Conservation (phyloP, 2,113 vertebrate genomes). For the Zeus faber region DNA sequence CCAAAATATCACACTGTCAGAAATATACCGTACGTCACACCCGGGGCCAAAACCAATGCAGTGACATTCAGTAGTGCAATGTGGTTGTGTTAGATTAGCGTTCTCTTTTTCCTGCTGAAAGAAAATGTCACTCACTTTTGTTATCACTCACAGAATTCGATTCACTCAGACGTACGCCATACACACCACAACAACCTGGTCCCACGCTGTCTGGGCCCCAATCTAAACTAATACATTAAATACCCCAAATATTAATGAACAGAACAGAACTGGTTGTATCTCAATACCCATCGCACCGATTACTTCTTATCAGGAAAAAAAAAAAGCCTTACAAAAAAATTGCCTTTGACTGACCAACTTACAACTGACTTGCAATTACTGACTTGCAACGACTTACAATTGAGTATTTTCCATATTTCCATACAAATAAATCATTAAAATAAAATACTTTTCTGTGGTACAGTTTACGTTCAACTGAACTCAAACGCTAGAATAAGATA, state of each 20-base stretch:
- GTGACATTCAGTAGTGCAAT: conserved; percentile 60
- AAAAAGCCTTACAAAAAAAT: not conserved
- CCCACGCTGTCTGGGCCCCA: conserved; percentile 16
- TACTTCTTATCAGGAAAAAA: too few species aligned
- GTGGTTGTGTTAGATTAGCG: conserved; percentile 50
- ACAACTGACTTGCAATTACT: too few species aligned
- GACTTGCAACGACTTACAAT: not conserved
- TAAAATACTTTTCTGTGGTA: not conserved
- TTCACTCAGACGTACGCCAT: conserved; percentile 1
- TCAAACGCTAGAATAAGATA: conserved; percentile 18
- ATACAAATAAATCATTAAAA: conserved; percentile 12
- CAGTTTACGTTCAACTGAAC: conserved; percentile 12
- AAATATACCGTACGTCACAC: not conserved
- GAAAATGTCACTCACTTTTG: too few species aligned
- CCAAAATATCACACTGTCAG: not conserved
- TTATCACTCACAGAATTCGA: conserved; percentile 27
- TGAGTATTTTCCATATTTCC: conserved; percentile 1
- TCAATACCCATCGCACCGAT: too few species aligned
- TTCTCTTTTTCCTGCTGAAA: conserved; percentile 32
- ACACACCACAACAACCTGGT: conserved; percentile 16
- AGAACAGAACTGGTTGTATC: conserved; percentile 2
- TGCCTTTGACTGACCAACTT: too few species aligned
- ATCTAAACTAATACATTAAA: conserved; percentile 17
- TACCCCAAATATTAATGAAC: conserved; percentile 15
- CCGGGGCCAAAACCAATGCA: too few species aligned